Evolutionary conservation across 2,113 vertebrate genomes (phyloP), one percentile per base, ranked within the genome.

Genomic region (Sprattus sprattus): DNA sequence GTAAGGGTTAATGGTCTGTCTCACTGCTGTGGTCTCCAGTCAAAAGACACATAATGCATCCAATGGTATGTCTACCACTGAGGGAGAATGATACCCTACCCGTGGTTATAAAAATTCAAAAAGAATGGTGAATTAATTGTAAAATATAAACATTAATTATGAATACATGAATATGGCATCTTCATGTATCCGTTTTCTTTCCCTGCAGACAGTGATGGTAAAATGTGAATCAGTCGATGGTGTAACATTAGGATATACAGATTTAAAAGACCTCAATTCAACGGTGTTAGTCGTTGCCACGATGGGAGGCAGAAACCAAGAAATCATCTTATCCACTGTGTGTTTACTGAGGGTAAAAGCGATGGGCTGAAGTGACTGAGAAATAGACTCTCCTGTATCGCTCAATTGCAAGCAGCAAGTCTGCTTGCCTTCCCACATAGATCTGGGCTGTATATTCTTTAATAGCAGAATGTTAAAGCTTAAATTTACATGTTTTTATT

Each of bases 401-500:
- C 71, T 78, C 28, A 78, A 39, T 78, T 78, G 71, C 71, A 97
- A 95, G 90, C n/a, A 92, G 92, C 95, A 92, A 96, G 96, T 97
- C 95, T 95, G 96, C 96, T 96, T 78, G 96, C 88, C 92, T 91
- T 95, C 94, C 94, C 96, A 95, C 97, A 97, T 96, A 90, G 89
- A 90, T 96, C 96, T 96, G 95, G 96, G 95, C 94, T 99, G 97
- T 99, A 98, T 92, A 98, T 98, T 97, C 93, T 96, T 95, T 95
- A 95, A 95, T 93, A 95, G 95, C 93, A 81, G 94, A 96, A 94
- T 95, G 96, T 95, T 95, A 96, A 95, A 95, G 96, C 96, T 97
- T 96, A 96, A 78, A 78, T 28, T 87, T 89, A 39, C 39, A 39
- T 39, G 39, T 87, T 88, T 90, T 92, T 89, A 87, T 89, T 90